These are phyloP conservation scores for Oscheius sp. DNA, from an alignment of 2,888 invertebrate species.

Conservation along the genomic window DNA sequence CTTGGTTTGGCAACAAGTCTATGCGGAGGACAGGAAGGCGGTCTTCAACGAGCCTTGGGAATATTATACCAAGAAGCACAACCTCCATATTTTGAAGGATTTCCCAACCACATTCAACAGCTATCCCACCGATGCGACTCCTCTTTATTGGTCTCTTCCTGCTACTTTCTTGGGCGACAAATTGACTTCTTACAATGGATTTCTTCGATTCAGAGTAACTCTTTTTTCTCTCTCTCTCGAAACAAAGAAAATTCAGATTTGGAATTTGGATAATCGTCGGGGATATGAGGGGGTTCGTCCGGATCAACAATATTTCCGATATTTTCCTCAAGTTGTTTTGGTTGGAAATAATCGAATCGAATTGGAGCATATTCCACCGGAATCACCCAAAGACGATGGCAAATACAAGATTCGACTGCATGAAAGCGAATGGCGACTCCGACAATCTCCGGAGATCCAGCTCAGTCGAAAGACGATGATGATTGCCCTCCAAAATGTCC, in stretches of 20 bases:
- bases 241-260: slow-evolving; percentile 71
- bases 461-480: slow-evolving; percentile 84
- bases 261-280: slow-evolving; percentile 70
- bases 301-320: slow-evolving; percentile 59
- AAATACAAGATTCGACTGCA: slow-evolving; percentile 72
- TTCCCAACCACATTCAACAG: slow-evolving; percentile 60
- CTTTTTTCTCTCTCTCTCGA: background rate
- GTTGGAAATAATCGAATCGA: slow-evolving; percentile 81
- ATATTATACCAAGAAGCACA: slow-evolving; percentile 58
- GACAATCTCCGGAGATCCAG: slow-evolving; percentile 74
- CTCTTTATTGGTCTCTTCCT: slow-evolving; percentile 85
- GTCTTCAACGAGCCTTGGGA: slow-evolving; percentile 65
- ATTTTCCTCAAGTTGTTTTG: slow-evolving; percentile 77
- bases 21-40: slow-evolving; percentile 63
- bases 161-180: slow-evolving; percentile 84
- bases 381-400: slow-evolving; percentile 70
- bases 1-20: slow-evolving; percentile 77
- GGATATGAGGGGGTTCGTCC: slow-evolving; percentile 57
- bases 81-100: slow-evolving; percentile 58
- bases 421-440: slow-evolving; percentile 78
- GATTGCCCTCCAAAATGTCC: slow-evolving; percentile 88
- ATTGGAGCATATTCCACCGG: slow-evolving; percentile 78
- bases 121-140: slow-evolving; percentile 73
- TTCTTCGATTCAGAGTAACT: slow-evolving; percentile 79
- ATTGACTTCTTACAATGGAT: slow-evolving; percentile 82